A percentile compares a stretch with the other conserved stretches of the same genome.
These are phyloP conservation scores for Etheostoma cragini DNA, from an alignment of 2,113 vertebrate genomes.

Conservation along the genomic window DNA sequence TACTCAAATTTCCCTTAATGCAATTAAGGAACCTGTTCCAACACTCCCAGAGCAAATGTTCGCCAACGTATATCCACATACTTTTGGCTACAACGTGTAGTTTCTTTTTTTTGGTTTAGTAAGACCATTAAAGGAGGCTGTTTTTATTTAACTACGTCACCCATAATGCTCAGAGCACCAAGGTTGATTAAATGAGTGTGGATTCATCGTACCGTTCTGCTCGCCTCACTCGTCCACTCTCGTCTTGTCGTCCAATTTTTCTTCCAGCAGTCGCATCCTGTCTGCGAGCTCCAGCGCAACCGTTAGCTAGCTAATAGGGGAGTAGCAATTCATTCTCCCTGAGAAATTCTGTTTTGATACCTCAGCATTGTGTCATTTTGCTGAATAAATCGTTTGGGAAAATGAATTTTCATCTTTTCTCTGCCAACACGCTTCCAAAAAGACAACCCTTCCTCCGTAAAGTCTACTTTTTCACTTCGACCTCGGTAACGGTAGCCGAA, in stretches of 20 bases:
- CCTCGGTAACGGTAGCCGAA: conserved; percentile 32
- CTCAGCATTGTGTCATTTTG: not conserved
- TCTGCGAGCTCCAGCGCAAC: conserved; percentile 27
- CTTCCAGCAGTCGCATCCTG: conserved; percentile 53
- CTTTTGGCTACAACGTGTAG: not conserved
- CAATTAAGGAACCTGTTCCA: not conserved
- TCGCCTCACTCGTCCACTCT: conserved; percentile 28
- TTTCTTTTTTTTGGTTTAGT: not conserved
- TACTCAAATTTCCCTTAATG: not conserved
- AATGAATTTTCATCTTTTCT: conserved; percentile 18
- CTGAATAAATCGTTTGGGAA: not conserved
- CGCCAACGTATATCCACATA: not conserved
- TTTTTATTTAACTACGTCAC: conserved; percentile 41
- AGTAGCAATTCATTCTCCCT: conserved; percentile 3
- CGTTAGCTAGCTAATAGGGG: conserved; percentile 58
- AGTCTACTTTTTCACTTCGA: conserved; percentile 37
- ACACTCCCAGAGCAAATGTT: not conserved
- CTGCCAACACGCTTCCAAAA: not conserved
- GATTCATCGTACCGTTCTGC: conserved; percentile 8
- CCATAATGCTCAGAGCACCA: conserved; percentile 42
- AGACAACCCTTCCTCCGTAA: not conserved
- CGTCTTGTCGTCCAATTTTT: conserved; percentile 15
- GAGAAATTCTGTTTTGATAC: not conserved
- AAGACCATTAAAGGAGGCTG: not conserved
- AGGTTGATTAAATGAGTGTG: conserved; percentile 39